A percentile compares a stretch with the other conserved stretches of the same genome.
Conservation (phyloP, 2,113 vertebrate species). For the Pelusios castaneus region DNA sequence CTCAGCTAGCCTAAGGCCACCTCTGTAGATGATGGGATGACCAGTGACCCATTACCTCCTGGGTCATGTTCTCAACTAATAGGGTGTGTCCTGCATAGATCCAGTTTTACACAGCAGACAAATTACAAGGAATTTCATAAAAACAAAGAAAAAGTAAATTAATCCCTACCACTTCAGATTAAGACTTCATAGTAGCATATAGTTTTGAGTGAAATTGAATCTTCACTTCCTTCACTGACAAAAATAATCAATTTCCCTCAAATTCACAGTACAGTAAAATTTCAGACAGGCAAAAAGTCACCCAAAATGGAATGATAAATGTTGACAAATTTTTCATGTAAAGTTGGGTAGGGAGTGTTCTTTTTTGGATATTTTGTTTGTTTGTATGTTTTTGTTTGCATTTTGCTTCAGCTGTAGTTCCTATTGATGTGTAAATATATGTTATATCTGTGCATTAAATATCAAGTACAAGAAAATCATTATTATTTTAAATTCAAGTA, state of each 20-base stretch:
- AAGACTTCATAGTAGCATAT: background rate
- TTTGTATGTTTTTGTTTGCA: background rate
- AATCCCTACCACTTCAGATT: background rate
- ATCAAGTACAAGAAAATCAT: background rate
- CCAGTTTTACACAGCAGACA: background rate
- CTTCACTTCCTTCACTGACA: background rate
- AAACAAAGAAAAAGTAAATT: background rate
- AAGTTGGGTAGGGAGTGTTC: background rate
- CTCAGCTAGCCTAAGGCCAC: no score
- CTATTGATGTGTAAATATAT: slow-evolving; percentile 23
- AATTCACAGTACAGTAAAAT: background rate
- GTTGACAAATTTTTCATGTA: background rate
- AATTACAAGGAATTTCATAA: background rate
- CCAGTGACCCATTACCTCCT: background rate
- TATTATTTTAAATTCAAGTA: no score
- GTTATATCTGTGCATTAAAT: background rate
- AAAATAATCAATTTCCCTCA: background rate
- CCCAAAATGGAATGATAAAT: background rate
- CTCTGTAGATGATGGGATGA: no score
- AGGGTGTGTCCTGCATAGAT: background rate
- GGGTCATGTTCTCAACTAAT: background rate
- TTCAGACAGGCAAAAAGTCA: background rate
- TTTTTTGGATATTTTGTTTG: no score
- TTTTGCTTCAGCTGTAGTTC: slow-evolving; percentile 5
- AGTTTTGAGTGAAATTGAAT: background rate